phyloP scores from a whole-genome alignment of 53 echinoderm and acorn worm genomes.

The Antedon mediterranea region DNA sequence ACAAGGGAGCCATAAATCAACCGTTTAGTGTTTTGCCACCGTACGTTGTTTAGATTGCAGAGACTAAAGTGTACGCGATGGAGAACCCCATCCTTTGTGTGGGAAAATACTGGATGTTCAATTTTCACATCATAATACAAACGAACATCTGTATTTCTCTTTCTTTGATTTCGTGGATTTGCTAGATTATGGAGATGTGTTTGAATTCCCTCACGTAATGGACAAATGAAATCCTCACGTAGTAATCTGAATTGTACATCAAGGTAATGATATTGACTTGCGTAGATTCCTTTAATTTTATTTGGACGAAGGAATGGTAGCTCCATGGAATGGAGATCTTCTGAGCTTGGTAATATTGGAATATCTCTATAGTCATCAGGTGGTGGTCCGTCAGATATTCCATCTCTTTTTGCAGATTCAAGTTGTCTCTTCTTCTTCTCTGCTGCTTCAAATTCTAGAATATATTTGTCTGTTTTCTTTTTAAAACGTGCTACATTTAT shows the following conservation, averaged over 20 bases:
- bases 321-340: conserved; percentile 21
- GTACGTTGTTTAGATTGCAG: conserved; percentile 15
- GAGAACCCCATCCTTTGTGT: neutral
- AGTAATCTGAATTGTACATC: conserved; percentile 77
- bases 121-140: conserved; percentile 38
- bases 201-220: conserved; percentile 58
- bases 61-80: conserved; percentile 30
- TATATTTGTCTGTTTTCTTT: neutral
- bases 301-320: conserved; percentile 58
- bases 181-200: conserved; percentile 26
- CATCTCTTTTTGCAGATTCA: neutral
- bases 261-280: conserved; percentile 49
- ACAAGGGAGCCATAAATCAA: conserved; percentile 63
- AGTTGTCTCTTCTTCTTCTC: neutral
- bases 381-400: conserved; percentile 14
- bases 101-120: neutral
- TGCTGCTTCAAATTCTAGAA: neutral
- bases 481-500: conserved; percentile 1
- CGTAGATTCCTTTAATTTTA: conserved; percentile 45
- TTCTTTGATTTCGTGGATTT: conserved; percentile 7
- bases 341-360: conserved; percentile 31
- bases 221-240: conserved; percentile 76
- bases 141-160: conserved; percentile 38
- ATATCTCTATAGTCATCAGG: conserved; percentile 59
- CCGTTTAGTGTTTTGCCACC: conserved; percentile 52